Conservation (phyloP, 2,888 invertebrate species). For the Clepsis dumicolana region DNA sequence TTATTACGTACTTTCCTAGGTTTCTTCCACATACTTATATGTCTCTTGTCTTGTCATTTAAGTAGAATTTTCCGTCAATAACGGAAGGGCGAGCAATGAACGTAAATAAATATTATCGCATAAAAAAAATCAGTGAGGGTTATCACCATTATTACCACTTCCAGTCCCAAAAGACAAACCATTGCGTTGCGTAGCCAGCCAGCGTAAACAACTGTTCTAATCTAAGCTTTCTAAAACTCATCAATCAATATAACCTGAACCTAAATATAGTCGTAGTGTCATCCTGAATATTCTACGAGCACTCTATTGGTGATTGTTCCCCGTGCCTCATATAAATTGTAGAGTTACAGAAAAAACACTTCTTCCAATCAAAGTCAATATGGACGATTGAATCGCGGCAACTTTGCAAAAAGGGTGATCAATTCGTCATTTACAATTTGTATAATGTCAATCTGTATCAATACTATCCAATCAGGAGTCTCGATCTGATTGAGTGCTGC, state of each 20-base stretch:
- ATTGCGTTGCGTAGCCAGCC: too few relatives aligned
- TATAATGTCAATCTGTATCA: conserved; percentile 82
- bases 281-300: conserved; percentile 6
- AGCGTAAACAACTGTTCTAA: background rate
- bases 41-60: background rate
- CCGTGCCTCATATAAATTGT: conserved; percentile 23
- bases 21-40: too few relatives aligned
- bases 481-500: conserved; percentile 22
- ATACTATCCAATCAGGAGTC: conserved; percentile 49
- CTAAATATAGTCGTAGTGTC: background rate
- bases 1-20: too few relatives aligned
- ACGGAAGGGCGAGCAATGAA: too few relatives aligned
- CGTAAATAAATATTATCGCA: too few relatives aligned
- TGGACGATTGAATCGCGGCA: conserved; percentile 59
- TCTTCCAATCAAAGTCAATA: conserved; percentile 68
- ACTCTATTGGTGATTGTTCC: conserved; percentile 11
- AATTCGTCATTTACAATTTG: conserved; percentile 84
- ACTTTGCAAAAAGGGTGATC: conserved; percentile 70
- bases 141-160: too few relatives aligned
- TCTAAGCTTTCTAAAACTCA: conserved; percentile 25
- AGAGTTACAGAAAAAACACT: conserved; percentile 51
- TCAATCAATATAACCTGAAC: background rate
- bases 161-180: too few relatives aligned
- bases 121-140: too few relatives aligned
- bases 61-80: too few relatives aligned